Evolutionary conservation across 30 jellyfish, hydroid and myxozoan species (phyloP).

Genomic region (Chrysaora quinquecirrha): DNA sequence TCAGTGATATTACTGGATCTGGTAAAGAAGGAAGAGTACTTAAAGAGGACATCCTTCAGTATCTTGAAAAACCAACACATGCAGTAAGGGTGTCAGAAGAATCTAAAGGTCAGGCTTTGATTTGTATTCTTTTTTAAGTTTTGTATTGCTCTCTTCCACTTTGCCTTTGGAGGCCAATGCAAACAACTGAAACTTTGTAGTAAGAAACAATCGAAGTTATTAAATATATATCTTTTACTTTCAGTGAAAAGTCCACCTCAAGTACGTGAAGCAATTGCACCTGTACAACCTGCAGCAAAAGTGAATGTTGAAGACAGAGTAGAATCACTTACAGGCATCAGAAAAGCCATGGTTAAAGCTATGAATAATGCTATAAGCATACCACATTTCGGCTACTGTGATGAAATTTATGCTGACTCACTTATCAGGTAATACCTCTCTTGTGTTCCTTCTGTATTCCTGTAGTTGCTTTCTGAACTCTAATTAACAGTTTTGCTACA

Average conservation of each 20-base stretch:
- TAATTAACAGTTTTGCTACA: too few species aligned
- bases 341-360: constrained; percentile 92
- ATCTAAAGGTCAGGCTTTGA: constrained; percentile 48
- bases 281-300: too few species aligned
- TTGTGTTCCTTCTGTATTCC: too few species aligned
- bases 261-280: too few species aligned
- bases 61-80: constrained; percentile 19
- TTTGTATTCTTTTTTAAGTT: too few species aligned
- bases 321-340: constrained; percentile 72
- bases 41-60: constrained; percentile 83
- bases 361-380: constrained; percentile 82
- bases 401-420: constrained; percentile 83
- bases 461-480: too few species aligned
- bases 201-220: too few species aligned
- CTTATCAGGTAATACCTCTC: constrained; percentile 62
- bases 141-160: too few species aligned
- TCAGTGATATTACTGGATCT: constrained; percentile 76
- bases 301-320: constrained; percentile 54
- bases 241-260: too few species aligned
- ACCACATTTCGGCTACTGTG: constrained; percentile 98
- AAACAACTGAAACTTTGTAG: too few species aligned
- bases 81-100: background rate
- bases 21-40: constrained; percentile 91
- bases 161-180: too few species aligned
- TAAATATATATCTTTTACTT: too few species aligned